Percentiles rank a stretch among this genome's conserved stretches.
phyloP scores from a whole-genome alignment of 1,140 invertebrate species.

The Oncopodura yosiiana region DNA sequence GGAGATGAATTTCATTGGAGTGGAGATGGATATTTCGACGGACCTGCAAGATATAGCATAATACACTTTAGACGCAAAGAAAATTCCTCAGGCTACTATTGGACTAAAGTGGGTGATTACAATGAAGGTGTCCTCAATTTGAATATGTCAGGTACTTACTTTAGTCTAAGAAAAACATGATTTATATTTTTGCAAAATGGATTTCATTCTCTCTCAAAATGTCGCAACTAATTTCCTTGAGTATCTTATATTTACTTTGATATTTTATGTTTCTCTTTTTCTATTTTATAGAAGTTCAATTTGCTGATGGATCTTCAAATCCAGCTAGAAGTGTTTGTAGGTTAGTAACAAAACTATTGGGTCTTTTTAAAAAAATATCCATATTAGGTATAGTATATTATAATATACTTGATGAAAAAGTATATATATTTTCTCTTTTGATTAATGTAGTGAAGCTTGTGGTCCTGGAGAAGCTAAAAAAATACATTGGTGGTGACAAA shows the following conservation, averaged over 20 bases:
- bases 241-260: neutral
- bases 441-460: conserved; percentile 75
- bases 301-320: conserved; percentile 59
- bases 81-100: conserved; percentile 59
- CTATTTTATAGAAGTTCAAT: conserved; percentile 58
- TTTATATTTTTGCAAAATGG: neutral
- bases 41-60: conserved; percentile 86
- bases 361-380: no score
- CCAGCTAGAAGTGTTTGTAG: conserved; percentile 82
- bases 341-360: no score
- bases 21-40: conserved; percentile 75
- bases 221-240: neutral
- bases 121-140: conserved; percentile 64
- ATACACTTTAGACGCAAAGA: conserved; percentile 76
- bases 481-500: conserved; percentile 77
- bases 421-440: no score
- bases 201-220: neutral
- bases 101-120: conserved; percentile 78
- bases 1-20: conserved; percentile 85
- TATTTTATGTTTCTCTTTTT: neutral
- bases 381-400: no score
- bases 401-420: no score
- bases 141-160: conserved; percentile 59
- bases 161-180: neutral
- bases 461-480: conserved; percentile 76